Base-by-base conservation (phyloP, 2,113 vertebrate species). In the Nerophis lumbriciformis region DNA sequence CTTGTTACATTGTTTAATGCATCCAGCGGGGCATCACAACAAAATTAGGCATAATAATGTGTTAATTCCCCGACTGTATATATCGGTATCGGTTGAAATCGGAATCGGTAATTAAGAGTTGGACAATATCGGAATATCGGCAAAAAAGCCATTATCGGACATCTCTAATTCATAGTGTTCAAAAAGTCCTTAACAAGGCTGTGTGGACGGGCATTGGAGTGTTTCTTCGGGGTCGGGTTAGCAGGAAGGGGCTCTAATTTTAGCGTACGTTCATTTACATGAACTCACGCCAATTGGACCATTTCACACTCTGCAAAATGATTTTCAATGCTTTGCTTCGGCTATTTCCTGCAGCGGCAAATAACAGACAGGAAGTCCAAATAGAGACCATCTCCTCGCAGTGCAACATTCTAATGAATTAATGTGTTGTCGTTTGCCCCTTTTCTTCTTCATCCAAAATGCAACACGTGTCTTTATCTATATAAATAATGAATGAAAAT, bases 261-360 rank as follows among this genome's bases (percentile, higher is more conserved):
- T 45, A 59, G 58, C 19, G 21, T 36, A n/a, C 21, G 45, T 59
- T 59, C 42, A 48, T 48, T 59, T 45, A 48, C 58, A 0, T 69
- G 58, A 48, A 68, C 60, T 57, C 63, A 48, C 65, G 56, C 53
- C 72, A 76, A 67, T 71, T 59, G 76, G 51, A 44, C 5, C 9
- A 28, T 57, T 61, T 65, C 9, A 58, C 48, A 19, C 35, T 35
- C 53, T 53, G 54, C 44, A 61, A 68, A 66, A 42, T 14, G 9
- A 42, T 69, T 69, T 76, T 19, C 54, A 67, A 67, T 13, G 19
- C 47, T 63, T 45, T 59, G 47, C 66, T 64, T 38, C 8, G 59
- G 53, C 48, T 13, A 61, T 45, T 61, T 59, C 66, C 64, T 51
- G 61, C 59, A 54, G 67, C 56, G 42, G 28, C 35, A 37, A 44